Evolutionary conservation across 2,797 vertebrate genomes (phyloP).

Genomic region (Diplodus puntazzo): DNA sequence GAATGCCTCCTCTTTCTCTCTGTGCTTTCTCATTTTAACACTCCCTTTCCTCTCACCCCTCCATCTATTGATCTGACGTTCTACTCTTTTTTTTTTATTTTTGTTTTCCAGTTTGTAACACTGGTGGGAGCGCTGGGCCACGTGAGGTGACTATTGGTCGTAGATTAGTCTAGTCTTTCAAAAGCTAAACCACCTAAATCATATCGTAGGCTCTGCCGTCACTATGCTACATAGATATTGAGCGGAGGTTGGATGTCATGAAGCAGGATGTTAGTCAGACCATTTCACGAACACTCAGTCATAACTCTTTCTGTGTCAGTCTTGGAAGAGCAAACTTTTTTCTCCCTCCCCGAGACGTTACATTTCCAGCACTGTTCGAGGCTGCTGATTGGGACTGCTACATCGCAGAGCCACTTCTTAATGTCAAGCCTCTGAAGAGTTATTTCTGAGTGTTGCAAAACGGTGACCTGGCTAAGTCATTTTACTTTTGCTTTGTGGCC

Average conservation of each 20-base stretch:
- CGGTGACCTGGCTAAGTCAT: conserved; percentile 77
- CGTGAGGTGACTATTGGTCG: conserved; percentile 82
- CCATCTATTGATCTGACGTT: conserved; percentile 58
- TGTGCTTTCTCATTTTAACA: conserved; percentile 50
- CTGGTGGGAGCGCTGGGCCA: conserved; percentile 74
- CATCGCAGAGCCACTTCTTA: conserved; percentile 41
- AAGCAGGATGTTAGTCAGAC: conserved; percentile 80
- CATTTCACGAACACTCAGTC: conserved; percentile 76
- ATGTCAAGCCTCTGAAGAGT: conserved; percentile 66
- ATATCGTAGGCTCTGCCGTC: conserved; percentile 68
- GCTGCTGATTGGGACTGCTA: conserved; percentile 44
- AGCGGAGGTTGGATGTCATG: conserved; percentile 77
- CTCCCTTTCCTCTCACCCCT: conserved; percentile 1
- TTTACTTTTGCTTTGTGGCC: conserved; percentile 78
- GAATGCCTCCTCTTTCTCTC: conserved; percentile 69
- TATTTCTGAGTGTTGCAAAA: conserved; percentile 81
- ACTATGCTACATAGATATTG: conserved; percentile 68
- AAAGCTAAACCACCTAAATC: conserved; percentile 80
- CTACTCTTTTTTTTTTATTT: conserved; percentile 36
- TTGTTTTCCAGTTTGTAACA: conserved; percentile 80
- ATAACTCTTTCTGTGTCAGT: conserved; percentile 67
- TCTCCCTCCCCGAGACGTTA: neutral
- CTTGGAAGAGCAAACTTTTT: conserved; percentile 43
- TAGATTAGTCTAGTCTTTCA: conserved; percentile 72
- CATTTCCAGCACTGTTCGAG: conserved; percentile 30